phyloP scores from a whole-genome alignment of 2,888 invertebrate genomes.

The Coenonympha arcania region DNA sequence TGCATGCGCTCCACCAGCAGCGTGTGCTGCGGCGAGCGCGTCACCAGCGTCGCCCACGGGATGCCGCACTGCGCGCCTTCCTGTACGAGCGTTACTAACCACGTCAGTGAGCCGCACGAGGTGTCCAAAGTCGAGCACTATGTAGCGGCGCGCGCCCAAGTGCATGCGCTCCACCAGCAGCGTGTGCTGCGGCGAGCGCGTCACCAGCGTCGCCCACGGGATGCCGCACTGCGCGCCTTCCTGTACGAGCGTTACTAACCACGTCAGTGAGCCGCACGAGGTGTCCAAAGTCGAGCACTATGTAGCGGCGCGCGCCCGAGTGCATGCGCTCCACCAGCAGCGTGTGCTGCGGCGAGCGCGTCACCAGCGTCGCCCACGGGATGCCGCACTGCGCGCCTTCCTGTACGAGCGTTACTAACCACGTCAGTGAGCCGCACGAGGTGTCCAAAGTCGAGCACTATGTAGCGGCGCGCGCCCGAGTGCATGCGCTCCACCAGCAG shows the following conservation, averaged over 20 bases:
- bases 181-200: constrained; percentile 86
- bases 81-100: constrained; percentile 33
- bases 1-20: constrained; percentile 95
- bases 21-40: constrained; percentile 86
- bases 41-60: constrained; percentile 84
- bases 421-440: too few species aligned
- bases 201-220: constrained; percentile 84
- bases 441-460: too few species aligned
- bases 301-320: too few species aligned
- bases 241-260: constrained; percentile 38
- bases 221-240: constrained; percentile 68
- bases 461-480: too few species aligned
- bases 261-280: too few species aligned
- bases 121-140: constrained; percentile 92
- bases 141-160: constrained; percentile 92
- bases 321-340: too few species aligned
- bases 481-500: too few species aligned
- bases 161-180: constrained; percentile 94
- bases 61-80: constrained; percentile 66
- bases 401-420: too few species aligned
- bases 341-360: too few species aligned
- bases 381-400: too few species aligned
- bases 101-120: constrained; percentile 89
- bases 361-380: too few species aligned
- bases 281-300: too few species aligned